Conservation (phyloP, 2,888 invertebrate genomes). For the Tetramorium bicarinatum region DNA sequence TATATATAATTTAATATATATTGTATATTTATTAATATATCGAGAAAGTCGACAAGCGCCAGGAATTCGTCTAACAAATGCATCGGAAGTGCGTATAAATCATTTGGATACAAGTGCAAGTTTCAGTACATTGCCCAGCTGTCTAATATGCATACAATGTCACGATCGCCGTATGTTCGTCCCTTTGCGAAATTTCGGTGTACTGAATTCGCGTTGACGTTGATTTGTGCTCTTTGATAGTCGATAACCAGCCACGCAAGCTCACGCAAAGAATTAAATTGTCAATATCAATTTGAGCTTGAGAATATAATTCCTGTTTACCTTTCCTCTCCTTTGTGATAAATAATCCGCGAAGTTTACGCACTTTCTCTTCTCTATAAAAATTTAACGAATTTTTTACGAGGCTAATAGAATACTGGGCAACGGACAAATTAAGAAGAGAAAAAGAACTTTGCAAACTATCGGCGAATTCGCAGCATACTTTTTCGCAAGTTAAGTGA, state of each 20-base stretch:
- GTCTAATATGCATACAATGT: slow-evolving; percentile 85
- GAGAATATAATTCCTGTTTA: not conserved
- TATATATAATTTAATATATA: not conserved
- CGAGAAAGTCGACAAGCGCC: not conserved
- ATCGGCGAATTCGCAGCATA: not conserved
- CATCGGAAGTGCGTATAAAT: slow-evolving; percentile 19
- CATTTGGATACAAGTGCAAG: slow-evolving; percentile 42
- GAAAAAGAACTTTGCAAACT: not conserved
- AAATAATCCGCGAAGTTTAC: not conserved
- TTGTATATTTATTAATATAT: not conserved
- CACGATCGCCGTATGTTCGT: slow-evolving; percentile 77
- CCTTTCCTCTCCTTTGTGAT: not conserved
- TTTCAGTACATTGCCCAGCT: slow-evolving; percentile 79
- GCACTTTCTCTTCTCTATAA: not conserved
- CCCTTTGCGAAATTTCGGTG: slow-evolving; percentile 12
- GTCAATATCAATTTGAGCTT: not conserved
- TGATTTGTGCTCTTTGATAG: slow-evolving; percentile 41
- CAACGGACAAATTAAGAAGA: not conserved
- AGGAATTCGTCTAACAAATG: slow-evolving; percentile 32
- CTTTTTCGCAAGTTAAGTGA: slow-evolving; percentile 8
- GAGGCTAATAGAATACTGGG: not conserved
- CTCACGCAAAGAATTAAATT: not conserved
- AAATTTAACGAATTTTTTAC: slow-evolving; percentile 11
- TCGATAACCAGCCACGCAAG: not conserved
- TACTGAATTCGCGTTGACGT: slow-evolving; percentile 11